phyloP scores from a whole-genome alignment of 2,888 invertebrate genomes.

The Nudaria mundana region DNA sequence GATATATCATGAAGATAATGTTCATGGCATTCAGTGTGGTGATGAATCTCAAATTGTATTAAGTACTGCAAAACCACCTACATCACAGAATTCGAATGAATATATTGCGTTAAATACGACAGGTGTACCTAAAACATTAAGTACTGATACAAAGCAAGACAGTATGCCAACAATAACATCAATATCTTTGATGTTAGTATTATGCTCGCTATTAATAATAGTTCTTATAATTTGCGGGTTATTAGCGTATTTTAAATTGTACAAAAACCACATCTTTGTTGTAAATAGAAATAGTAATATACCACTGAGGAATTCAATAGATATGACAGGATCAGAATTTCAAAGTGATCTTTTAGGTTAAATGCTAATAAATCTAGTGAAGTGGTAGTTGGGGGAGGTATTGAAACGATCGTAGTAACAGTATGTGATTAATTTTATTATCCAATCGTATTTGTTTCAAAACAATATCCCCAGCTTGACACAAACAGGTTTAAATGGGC shows the following conservation, averaged over 20 bases:
- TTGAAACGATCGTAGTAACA: too few species aligned
- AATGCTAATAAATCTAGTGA: too few species aligned
- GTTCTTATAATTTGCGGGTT: slow-evolving; percentile 25
- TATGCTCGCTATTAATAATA: slow-evolving; percentile 38
- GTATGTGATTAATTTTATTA: too few species aligned
- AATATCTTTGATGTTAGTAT: slow-evolving; percentile 27
- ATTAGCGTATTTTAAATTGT: slow-evolving; percentile 24
- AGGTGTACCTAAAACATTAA: background rate
- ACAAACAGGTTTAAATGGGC: too few species aligned
- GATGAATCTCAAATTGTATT: slow-evolving; percentile 22
- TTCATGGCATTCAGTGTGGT: slow-evolving; percentile 68
- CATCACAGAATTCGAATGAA: background rate
- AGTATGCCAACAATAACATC: slow-evolving; percentile 11
- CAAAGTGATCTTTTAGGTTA: slow-evolving; percentile 34
- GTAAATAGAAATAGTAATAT: slow-evolving; percentile 36
- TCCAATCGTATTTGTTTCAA: too few species aligned
- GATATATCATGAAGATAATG: slow-evolving; percentile 69
- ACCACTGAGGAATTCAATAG: slow-evolving; percentile 44
- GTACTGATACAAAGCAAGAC: background rate
- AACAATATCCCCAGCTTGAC: too few species aligned
- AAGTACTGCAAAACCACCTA: too few species aligned
- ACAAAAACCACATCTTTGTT: slow-evolving; percentile 21
- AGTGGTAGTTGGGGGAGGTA: too few species aligned
- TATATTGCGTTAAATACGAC: slow-evolving; percentile 11
- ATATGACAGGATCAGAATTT: slow-evolving; percentile 45